phyloP scores from a whole-genome alignment of 2,113 vertebrate genomes.

The Chaenogobius annularis region DNA sequence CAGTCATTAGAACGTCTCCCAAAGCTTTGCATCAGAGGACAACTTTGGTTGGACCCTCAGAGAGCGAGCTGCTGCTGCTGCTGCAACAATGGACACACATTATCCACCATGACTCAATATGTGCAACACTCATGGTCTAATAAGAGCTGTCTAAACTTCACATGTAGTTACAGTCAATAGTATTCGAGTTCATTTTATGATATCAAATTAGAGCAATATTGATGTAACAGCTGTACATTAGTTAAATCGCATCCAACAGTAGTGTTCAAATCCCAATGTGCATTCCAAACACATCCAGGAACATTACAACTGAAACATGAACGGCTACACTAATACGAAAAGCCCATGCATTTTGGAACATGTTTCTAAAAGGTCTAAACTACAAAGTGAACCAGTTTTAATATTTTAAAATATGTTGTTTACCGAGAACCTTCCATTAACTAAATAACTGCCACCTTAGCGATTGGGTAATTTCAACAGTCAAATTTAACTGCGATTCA shows the following conservation, averaged over 20 bases:
- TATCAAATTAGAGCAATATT: background rate
- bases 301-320: background rate
- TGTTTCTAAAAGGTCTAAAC: background rate
- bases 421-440: too few relatives aligned
- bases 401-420: too few relatives aligned
- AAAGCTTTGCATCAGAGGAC: slow-evolving; percentile 40
- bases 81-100: slow-evolving; percentile 49
- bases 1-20: slow-evolving; percentile 54
- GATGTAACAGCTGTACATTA: background rate
- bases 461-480: too few relatives aligned
- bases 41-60: slow-evolving; percentile 34
- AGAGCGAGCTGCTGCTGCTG: slow-evolving; percentile 25
- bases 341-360: background rate
- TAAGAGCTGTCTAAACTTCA: background rate
- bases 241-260: background rate
- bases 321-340: background rate
- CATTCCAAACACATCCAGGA: background rate
- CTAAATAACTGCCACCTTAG: too few relatives aligned
- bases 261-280: background rate
- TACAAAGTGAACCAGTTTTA: background rate
- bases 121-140: slow-evolving; percentile 23
- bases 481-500: too few relatives aligned
- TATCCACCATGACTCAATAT: slow-evolving; percentile 19
- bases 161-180: too few relatives aligned
- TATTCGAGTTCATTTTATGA: too few relatives aligned